phyloP scores from a whole-genome alignment of 2,797 vertebrate genomes.

The Neostethus bicornis region DNA sequence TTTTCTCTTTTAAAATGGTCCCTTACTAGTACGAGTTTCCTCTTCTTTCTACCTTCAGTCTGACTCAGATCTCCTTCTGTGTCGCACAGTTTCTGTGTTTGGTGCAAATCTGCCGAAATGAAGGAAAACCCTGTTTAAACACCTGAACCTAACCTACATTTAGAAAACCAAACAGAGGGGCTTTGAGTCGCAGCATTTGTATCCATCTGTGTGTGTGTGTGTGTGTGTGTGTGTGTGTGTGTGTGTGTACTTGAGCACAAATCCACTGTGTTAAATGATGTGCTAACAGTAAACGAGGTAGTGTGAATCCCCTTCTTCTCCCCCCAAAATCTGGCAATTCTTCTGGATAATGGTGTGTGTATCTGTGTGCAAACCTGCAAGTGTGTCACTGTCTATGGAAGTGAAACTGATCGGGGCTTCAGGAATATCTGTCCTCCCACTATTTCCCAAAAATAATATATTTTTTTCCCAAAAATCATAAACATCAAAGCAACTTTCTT shows the following conservation, averaged over 20 bases:
- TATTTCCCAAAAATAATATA: conserved; percentile 45
- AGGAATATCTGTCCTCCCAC: conserved; percentile 47
- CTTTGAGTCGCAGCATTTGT: conserved; percentile 18
- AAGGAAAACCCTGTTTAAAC: not conserved
- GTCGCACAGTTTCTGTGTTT: not conserved
- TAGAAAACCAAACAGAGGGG: not conserved
- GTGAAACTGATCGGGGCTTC: conserved; percentile 52
- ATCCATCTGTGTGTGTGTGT: conserved; percentile 23
- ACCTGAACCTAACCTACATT: not conserved
- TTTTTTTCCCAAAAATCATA: conserved; percentile 45
- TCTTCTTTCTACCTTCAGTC: conserved; percentile 1
- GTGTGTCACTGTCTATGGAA: conserved; percentile 44
- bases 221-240: conserved; percentile 7
- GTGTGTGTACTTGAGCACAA: conserved; percentile 18
- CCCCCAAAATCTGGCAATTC: conserved; percentile 46
- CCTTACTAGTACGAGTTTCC: conserved; percentile 31
- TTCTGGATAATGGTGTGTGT: conserved; percentile 29
- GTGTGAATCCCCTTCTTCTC: conserved; percentile 20
- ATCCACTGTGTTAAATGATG: conserved; percentile 45
- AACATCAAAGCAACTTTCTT: conserved; percentile 47
- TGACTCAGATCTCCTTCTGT: conserved; percentile 25
- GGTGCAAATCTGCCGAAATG: not conserved
- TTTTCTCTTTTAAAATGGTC: conserved; percentile 41
- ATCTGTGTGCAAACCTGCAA: conserved; percentile 21
- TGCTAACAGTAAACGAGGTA: conserved; percentile 37